Evolutionary conservation across 2,113 vertebrate species (phyloP).

Genomic region (Ondatra zibethicus): DNA sequence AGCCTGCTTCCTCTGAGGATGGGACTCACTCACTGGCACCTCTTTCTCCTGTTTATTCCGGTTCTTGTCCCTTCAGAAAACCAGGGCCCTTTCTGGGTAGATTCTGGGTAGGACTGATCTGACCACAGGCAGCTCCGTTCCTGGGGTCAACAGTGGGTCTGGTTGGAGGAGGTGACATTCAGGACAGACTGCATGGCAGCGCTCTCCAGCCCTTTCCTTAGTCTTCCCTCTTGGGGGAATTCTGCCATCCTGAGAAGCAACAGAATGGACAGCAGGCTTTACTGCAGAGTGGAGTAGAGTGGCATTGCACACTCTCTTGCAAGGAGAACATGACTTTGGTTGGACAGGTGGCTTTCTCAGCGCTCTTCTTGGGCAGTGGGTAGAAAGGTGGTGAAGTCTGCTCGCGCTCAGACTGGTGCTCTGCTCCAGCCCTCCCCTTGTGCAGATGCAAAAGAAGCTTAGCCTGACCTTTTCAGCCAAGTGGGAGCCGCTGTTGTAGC

Average conservation of each 20-base stretch:
- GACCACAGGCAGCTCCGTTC: neutral
- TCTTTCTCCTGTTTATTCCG: neutral
- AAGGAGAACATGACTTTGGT: neutral
- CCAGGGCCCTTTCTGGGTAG: neutral
- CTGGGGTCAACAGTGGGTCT: too few relatives aligned
- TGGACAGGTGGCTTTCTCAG: neutral
- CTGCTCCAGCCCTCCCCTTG: neutral
- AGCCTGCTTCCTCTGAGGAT: neutral
- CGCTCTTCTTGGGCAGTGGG: neutral
- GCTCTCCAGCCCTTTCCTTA: neutral
- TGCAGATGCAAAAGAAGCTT: constrained; percentile 37
- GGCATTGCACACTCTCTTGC: neutral
- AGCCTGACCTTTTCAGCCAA: constrained; percentile 73
- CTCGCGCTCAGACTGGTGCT: neutral
- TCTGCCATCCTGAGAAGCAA: neutral
- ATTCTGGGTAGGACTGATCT: too few relatives aligned
- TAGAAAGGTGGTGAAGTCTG: neutral
- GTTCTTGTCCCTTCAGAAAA: neutral
- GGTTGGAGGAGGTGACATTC: too few relatives aligned
- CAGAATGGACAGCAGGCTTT: neutral
- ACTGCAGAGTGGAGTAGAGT: accelerated
- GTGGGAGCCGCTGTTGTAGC: constrained; percentile 55
- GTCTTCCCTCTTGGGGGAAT: neutral
- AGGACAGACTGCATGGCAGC: accelerated
- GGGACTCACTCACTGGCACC: neutral